Evolutionary conservation across 2,797 vertebrate genomes (phyloP).

Genomic region (Pantherophis vulpinus): DNA sequence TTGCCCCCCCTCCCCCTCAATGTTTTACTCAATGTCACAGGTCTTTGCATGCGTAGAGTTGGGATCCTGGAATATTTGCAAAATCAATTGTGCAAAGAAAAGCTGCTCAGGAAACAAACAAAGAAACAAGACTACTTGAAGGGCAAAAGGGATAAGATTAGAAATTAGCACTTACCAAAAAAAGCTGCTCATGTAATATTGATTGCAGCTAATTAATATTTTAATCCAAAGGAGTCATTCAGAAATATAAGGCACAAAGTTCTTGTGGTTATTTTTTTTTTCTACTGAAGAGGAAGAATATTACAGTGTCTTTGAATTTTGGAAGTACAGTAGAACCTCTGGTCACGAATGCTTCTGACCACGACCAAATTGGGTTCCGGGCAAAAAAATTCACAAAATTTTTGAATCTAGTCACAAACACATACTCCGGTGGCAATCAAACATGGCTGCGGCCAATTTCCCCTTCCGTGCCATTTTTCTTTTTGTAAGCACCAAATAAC

Average conservation of each 20-base stretch:
- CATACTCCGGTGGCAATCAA: too few species aligned
- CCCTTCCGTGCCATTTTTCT: too few species aligned
- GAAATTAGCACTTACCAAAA: neutral
- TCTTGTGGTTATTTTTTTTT: neutral
- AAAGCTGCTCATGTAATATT: neutral
- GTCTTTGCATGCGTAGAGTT: constrained; percentile 51
- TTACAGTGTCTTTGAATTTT: neutral
- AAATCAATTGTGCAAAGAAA: constrained; percentile 32
- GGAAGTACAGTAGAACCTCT: neutral
- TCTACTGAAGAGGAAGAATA: neutral
- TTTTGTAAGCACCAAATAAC: too few species aligned
- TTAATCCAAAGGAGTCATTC: neutral
- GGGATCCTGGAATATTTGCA: constrained; percentile 41
- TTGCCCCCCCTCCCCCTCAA: constrained; percentile 28
- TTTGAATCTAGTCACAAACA: too few species aligned
- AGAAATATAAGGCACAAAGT: neutral
- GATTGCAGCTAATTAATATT: neutral
- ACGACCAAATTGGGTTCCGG: too few species aligned
- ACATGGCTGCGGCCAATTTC: too few species aligned
- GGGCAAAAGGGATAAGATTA: neutral
- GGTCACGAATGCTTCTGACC: too few species aligned
- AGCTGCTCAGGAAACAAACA: neutral
- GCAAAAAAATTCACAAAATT: too few species aligned
- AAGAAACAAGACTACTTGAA: neutral
- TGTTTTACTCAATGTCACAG: constrained; percentile 48